phyloP scores from a whole-genome alignment of 2,888 invertebrate genomes.

The Hipparchia sbordonii region DNA sequence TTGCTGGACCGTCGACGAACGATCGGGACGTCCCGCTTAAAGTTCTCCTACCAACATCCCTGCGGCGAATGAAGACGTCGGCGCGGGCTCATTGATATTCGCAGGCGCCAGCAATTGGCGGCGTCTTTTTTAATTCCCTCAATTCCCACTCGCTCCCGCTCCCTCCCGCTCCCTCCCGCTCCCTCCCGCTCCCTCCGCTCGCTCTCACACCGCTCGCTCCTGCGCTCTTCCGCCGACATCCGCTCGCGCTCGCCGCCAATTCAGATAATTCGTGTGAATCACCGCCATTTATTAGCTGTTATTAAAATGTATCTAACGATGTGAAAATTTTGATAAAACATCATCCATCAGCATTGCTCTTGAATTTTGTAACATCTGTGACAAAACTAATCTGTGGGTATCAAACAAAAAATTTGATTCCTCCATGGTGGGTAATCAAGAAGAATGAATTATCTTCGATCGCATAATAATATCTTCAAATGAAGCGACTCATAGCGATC shows the following conservation, averaged over 20 bases:
- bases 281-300: background rate
- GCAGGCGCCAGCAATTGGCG: slow-evolving; percentile 48
- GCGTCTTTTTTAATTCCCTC: slow-evolving; percentile 47
- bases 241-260: background rate
- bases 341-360: too few species aligned
- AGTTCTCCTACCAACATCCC: background rate
- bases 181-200: background rate
- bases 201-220: background rate
- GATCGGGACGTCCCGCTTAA: background rate
- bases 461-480: too few species aligned
- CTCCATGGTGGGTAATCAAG: too few species aligned
- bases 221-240: background rate
- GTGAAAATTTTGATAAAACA: too few species aligned
- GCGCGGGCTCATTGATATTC: slow-evolving; percentile 33
- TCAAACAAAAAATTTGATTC: too few species aligned
- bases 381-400: too few species aligned
- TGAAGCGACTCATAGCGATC: too few species aligned
- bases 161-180: background rate
- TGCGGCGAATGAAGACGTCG: background rate
- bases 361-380: too few species aligned
- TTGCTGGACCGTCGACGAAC: too few species aligned
- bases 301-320: background rate
- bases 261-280: background rate
- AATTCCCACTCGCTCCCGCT: slow-evolving; percentile 11
- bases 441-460: too few species aligned